Conservation (phyloP, 2,113 vertebrate genomes). For the Mandrillus leucophaeus region DNA sequence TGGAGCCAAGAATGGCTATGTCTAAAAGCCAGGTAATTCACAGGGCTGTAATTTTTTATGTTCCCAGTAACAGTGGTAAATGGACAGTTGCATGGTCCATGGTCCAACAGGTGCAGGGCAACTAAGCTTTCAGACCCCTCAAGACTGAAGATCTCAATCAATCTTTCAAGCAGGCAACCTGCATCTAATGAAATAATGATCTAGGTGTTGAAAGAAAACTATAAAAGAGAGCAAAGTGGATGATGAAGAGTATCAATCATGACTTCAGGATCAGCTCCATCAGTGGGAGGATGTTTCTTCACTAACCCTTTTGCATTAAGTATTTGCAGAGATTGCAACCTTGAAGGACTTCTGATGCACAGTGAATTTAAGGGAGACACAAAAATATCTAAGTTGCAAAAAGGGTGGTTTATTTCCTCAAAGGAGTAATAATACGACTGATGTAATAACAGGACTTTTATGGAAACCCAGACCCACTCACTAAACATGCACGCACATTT, state of each 20-base stretch:
- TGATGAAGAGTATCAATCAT: background rate
- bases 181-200: background rate
- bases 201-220: background rate
- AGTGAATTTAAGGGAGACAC: background rate
- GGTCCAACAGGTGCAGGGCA: background rate
- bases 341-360: background rate
- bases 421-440: background rate
- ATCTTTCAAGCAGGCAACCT: background rate
- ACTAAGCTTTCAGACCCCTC: background rate
- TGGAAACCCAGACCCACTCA: background rate
- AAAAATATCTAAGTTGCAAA: background rate
- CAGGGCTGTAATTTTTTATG: background rate
- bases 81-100: background rate
- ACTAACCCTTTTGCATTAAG: background rate
- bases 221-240: accelerated
- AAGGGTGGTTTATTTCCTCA: background rate
- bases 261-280: background rate
- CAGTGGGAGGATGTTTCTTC: background rate
- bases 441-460: background rate
- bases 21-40: background rate
- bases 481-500: accelerated
- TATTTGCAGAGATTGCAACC: background rate
- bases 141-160: background rate
- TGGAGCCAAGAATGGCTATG: background rate
- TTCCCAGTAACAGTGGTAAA: background rate